Conservation (phyloP, 2,888 invertebrate genomes). For the Sthenelais limicola region DNA sequence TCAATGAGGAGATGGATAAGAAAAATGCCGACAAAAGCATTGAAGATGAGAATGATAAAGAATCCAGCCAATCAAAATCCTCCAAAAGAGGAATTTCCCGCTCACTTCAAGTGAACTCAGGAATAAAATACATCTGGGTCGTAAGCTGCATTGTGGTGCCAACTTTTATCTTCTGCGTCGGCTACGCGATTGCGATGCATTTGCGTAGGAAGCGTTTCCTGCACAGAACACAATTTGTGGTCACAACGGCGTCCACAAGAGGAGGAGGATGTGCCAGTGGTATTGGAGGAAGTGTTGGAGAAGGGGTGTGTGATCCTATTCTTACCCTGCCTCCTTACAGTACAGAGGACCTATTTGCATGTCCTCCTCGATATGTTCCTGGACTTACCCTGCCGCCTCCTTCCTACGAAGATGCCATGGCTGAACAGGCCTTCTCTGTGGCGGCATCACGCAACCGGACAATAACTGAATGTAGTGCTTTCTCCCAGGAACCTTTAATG, state of each 20-base stretch:
- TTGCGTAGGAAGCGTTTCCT: conserved; percentile 17
- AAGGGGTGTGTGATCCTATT: conserved; percentile 9
- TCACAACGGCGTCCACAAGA: too few relatives aligned
- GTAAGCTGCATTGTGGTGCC: conserved; percentile 29
- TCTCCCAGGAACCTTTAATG: background rate
- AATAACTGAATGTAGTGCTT: conserved; percentile 4
- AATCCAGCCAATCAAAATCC: too few relatives aligned
- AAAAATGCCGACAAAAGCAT: too few relatives aligned
- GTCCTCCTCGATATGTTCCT: background rate
- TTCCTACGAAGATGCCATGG: conserved; percentile 19
- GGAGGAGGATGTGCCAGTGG: too few relatives aligned
- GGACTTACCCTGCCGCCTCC: conserved; percentile 1
- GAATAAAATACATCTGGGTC: conserved; percentile 22
- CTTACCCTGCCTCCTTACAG: conserved; percentile 24
- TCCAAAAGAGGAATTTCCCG: too few relatives aligned
- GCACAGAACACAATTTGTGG: background rate
- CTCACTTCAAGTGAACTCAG: background rate
- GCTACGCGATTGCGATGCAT: conserved; percentile 27
- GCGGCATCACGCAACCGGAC: background rate
- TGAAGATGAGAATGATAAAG: too few relatives aligned
- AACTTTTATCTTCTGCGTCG: conserved; percentile 19
- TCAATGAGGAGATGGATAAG: too few relatives aligned
- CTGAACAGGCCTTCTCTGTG: too few relatives aligned
- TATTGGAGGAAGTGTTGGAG: too few relatives aligned
- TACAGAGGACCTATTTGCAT: conserved; percentile 4